Evolutionary conservation across 1,140 invertebrate species (phyloP).

Genomic region (Macrosteles quadrilineatus): DNA sequence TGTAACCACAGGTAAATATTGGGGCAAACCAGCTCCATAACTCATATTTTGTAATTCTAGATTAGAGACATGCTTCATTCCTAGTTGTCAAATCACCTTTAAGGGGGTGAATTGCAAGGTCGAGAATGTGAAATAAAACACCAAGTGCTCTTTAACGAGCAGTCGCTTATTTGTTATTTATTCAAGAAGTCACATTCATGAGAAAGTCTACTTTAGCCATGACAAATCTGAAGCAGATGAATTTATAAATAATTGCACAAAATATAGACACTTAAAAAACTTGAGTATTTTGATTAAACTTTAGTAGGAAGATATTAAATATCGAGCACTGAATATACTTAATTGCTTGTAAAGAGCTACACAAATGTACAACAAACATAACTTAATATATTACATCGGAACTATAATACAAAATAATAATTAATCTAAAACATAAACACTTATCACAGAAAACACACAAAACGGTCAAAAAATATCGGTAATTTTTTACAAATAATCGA

Average conservation of each 20-base stretch:
- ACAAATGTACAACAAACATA: constrained; percentile 40
- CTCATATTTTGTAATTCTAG: too few relatives aligned
- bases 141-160: neutral
- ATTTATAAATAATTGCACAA: constrained; percentile 40
- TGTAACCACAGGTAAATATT: too few relatives aligned
- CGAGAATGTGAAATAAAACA: too few relatives aligned
- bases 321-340: constrained; percentile 32
- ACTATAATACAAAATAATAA: constrained; percentile 38
- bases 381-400: constrained; percentile 35
- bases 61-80: too few relatives aligned
- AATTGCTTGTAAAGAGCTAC: constrained; percentile 35
- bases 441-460: constrained; percentile 42
- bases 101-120: too few relatives aligned
- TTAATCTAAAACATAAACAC: constrained; percentile 40
- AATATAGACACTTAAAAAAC: constrained; percentile 33
- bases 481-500: constrained; percentile 9
- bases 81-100: too few relatives aligned
- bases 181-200: constrained; percentile 9
- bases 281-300: constrained; percentile 39
- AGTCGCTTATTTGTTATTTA: neutral
- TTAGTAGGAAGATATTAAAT: constrained; percentile 39
- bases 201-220: constrained; percentile 8
- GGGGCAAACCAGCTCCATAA: too few relatives aligned
- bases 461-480: neutral
- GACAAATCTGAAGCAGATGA: neutral